These are phyloP conservation scores for Peromyscus polionotus DNA, from an alignment of 2,113 vertebrate species.

Conservation along the genomic window DNA sequence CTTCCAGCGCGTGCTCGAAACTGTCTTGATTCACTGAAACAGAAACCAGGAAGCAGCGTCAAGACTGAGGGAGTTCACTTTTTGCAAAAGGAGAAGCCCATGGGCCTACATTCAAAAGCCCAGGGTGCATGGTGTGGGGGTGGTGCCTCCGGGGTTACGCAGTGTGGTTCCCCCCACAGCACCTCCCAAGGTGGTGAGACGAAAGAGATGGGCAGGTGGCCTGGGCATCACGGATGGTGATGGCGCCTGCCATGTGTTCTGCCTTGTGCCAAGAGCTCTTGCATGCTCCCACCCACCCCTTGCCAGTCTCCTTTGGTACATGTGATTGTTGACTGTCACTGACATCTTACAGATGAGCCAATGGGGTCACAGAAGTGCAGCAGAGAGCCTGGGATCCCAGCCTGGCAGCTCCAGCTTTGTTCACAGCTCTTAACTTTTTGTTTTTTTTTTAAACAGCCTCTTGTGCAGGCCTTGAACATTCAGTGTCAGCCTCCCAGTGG, in stretches of 20 bases:
- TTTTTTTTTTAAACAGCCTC: not conserved
- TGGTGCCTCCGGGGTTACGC: not conserved
- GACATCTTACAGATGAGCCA: not conserved
- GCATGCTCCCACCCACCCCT: not conserved
- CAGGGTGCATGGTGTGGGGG: not conserved
- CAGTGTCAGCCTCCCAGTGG: accelerated
- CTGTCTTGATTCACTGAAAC: constrained; percentile 94
- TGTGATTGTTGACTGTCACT: not conserved
- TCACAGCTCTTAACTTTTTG: not conserved
- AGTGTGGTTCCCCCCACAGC: no score
- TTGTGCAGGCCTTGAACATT: not conserved
- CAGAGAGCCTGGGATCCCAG: not conserved
- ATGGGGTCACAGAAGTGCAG: not conserved
- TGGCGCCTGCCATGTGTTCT: not conserved
- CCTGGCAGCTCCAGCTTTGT: accelerated
- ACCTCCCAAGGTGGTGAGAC: not conserved
- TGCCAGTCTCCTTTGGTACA: accelerated
- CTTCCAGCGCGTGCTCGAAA: constrained; percentile 91
- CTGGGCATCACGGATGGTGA: not conserved
- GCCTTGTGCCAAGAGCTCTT: not conserved
- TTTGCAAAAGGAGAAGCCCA: not conserved
- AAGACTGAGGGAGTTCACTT: not conserved
- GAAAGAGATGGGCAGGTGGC: not conserved
- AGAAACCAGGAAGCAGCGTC: constrained; percentile 73
- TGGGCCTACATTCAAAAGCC: not conserved